Conservation (phyloP, 2,888 invertebrate genomes). For the Apodemia mormo region DNA sequence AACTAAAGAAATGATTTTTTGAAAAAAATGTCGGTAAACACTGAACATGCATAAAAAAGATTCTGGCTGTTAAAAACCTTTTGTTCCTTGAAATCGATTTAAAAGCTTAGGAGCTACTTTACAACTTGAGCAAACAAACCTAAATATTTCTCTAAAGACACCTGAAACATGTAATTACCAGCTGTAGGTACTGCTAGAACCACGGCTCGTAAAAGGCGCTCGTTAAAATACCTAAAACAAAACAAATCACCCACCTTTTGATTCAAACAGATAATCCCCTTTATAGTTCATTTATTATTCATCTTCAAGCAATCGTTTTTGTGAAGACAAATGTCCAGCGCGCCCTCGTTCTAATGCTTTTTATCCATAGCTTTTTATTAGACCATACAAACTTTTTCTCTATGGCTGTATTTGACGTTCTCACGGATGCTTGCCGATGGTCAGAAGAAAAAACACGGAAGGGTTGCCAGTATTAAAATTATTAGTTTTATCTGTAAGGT, state of each 20-base stretch:
- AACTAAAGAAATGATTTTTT: too few relatives aligned
- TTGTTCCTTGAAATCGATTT: too few relatives aligned
- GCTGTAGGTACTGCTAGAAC: not conserved
- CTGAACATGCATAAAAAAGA: too few relatives aligned
- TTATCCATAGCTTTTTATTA: constrained; percentile 51
- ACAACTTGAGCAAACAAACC: not conserved
- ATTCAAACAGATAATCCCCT: constrained; percentile 56
- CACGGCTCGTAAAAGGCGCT: not conserved
- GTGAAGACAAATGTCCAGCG: constrained; percentile 70
- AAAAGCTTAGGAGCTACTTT: too few relatives aligned
- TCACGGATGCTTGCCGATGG: constrained; percentile 76
- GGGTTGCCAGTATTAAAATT: constrained; percentile 74
- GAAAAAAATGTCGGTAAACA: too few relatives aligned
- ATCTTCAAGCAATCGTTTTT: constrained; percentile 60
- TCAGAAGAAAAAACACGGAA: constrained; percentile 70
- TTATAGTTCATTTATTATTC: constrained; percentile 59
- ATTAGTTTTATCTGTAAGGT: constrained; percentile 75
- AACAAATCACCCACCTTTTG: constrained; percentile 8
- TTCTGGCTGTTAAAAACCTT: too few relatives aligned
- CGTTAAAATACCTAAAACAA: constrained; percentile 13
- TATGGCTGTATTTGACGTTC: constrained; percentile 73
- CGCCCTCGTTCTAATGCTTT: constrained; percentile 64
- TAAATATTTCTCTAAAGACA: not conserved
- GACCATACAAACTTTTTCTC: constrained; percentile 52
- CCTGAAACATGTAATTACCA: not conserved